These are phyloP conservation scores for Leucophora obtusa DNA, from an alignment of 2,888 invertebrate genomes.

Conservation along the genomic window DNA sequence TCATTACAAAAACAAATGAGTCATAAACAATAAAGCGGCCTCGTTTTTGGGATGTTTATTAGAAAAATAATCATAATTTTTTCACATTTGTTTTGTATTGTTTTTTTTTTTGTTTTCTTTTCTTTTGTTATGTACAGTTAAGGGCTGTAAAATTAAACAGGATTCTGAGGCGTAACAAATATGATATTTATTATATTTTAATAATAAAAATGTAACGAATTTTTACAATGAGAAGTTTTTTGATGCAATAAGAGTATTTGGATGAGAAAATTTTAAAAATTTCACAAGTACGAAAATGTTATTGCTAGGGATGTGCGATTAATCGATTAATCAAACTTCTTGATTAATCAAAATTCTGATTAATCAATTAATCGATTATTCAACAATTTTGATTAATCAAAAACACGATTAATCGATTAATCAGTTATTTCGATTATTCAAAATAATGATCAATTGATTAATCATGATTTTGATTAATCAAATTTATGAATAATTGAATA, in stretches of 20 bases:
- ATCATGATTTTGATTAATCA: too few species aligned
- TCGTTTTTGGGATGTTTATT: constrained; percentile 71
- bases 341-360: too few species aligned
- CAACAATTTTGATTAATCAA: too few species aligned
- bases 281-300: too few species aligned
- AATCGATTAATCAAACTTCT: too few species aligned
- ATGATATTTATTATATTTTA: constrained; percentile 62
- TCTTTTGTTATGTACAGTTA: neutral
- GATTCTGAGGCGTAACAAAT: constrained; percentile 54
- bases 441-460: too few species aligned
- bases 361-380: too few species aligned
- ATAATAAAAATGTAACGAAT: constrained; percentile 52
- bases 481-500: too few species aligned
- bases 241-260: neutral
- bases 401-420: too few species aligned
- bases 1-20: constrained; percentile 64
- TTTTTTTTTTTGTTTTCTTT: constrained; percentile 21
- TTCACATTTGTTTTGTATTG: constrained; percentile 61
- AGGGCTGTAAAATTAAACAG: neutral
- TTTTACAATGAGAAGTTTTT: constrained; percentile 28
- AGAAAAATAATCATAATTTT: constrained; percentile 63
- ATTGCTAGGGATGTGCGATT: too few species aligned
- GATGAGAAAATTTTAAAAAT: too few species aligned
- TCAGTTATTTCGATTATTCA: too few species aligned
- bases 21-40: constrained; percentile 71